Evolutionary conservation across 2,888 invertebrate species (phyloP), one percentile per base, ranked within the genome.

Genomic region (Cremastobaeus sp.): DNA sequence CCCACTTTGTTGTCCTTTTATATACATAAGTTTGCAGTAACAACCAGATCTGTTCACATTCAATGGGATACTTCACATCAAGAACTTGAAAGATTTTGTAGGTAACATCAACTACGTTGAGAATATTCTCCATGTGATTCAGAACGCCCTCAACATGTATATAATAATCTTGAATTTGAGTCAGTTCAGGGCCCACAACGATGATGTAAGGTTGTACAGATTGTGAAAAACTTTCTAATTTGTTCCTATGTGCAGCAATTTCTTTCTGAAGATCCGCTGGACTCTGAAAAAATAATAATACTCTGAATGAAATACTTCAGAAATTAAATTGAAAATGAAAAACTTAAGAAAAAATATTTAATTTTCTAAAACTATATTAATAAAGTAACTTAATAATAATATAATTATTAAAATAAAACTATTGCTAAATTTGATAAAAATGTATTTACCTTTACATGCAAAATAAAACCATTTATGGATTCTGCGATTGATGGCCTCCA

Each of bases 401-500:
- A 39, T 39, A 54, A 39, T n/a, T n/a, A n/a, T n/a, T n/a, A n/a
- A n/a, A 35, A 17, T 25, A 20, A 57, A 57, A 57, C 1, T 20
- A 28, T 28, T 55, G 39, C 9, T 28, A 20, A 37, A 28, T 57
- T n/a, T 1, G 12, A 28, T 8, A 20, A 43, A 21, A 34, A n/a
- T 32, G 9, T 43, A 9, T 37, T 54, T 55, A 68, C 73, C 14
- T 74, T 64, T 11, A 74, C 54, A 37, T 69, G 69, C 5, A 64
- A 28, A 39, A 74, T 74, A 9, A 74, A 74, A 4, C 52, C 59
- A 50, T 21, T 28, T 0, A 35, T 48, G 3, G 64, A 74, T 74
- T 74, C 73, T 11, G 57, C 15, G 18, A 66, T 57, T 5, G 64
- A 37, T 6, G 57, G 68, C 30, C 50, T 62, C 68, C 73, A 74